phyloP scores from a whole-genome alignment of 2,888 invertebrate species.

The Galeopsomyia nigrocyanea region DNA sequence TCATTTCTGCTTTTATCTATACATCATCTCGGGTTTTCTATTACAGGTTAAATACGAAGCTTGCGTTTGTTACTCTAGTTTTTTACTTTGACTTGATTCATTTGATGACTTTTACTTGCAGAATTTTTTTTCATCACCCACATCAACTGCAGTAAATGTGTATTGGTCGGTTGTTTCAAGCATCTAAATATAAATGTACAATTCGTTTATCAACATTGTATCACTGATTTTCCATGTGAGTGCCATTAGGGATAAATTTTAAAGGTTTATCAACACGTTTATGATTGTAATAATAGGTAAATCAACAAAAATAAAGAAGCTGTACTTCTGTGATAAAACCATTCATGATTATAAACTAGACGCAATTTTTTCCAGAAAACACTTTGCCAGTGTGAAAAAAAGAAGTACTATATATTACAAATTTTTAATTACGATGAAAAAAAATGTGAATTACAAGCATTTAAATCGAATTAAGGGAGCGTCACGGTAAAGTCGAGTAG shows the following conservation, averaged over 20 bases:
- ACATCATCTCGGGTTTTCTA: slow-evolving; percentile 12
- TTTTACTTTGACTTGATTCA: slow-evolving; percentile 38
- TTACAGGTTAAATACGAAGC: slow-evolving; percentile 15
- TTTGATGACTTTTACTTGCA: slow-evolving; percentile 14
- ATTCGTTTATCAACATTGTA: slow-evolving; percentile 43
- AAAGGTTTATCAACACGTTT: slow-evolving; percentile 41
- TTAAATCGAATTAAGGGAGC: slow-evolving; percentile 24
- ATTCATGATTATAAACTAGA: slow-evolving; percentile 45
- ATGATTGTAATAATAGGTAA: slow-evolving; percentile 38
- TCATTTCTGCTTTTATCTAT: slow-evolving; percentile 20
- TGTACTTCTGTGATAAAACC: slow-evolving; percentile 57
- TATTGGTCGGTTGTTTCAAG: slow-evolving; percentile 26
- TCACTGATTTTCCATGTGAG: slow-evolving; percentile 42
- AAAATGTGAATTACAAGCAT: slow-evolving; percentile 36
- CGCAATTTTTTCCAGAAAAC: slow-evolving; percentile 44
- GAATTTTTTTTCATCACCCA: neutral
- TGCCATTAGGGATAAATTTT: slow-evolving; percentile 48
- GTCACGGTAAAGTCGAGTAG: slow-evolving; percentile 31
- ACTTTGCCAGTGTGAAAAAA: slow-evolving; percentile 19
- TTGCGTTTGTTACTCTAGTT: slow-evolving; percentile 9
- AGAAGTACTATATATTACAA: slow-evolving; percentile 14
- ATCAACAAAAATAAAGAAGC: slow-evolving; percentile 44
- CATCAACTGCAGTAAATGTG: slow-evolving; percentile 34
- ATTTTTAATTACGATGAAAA: slow-evolving; percentile 33
- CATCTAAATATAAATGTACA: slow-evolving; percentile 18